phyloP scores from a whole-genome alignment of 2,797 vertebrate species.

The Pterois miles region DNA sequence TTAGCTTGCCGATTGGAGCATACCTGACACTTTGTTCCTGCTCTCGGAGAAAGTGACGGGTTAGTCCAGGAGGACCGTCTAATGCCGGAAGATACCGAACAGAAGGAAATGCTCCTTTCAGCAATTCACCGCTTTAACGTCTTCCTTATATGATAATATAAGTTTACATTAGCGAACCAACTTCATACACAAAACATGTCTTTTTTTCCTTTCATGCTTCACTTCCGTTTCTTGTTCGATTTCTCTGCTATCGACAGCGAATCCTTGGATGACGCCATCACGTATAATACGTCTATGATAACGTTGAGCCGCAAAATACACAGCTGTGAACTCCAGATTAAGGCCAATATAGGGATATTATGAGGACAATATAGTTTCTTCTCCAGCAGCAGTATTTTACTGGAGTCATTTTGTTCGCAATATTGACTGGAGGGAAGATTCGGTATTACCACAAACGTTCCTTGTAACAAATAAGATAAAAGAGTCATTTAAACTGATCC shows the following conservation, averaged over 20 bases:
- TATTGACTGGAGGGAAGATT: too few species aligned
- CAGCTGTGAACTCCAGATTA: too few species aligned
- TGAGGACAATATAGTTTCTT: too few species aligned
- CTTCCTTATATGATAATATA: neutral
- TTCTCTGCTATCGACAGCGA: slow-evolving; percentile 31
- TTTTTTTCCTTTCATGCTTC: slow-evolving; percentile 13
- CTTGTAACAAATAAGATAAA: too few species aligned
- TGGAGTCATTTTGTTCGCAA: too few species aligned
- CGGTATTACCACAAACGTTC: too few species aligned
- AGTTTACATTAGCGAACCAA: slow-evolving; percentile 35
- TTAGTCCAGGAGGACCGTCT: slow-evolving; percentile 28
- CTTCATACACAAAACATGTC: slow-evolving; percentile 26
- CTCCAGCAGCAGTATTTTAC: too few species aligned
- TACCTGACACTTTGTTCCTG: slow-evolving; percentile 62
- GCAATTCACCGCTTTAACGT: neutral
- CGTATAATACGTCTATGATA: neutral
- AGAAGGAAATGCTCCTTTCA: neutral
- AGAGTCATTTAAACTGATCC: too few species aligned
- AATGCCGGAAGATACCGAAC: neutral
- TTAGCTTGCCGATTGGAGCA: neutral
- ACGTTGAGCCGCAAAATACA: too few species aligned
- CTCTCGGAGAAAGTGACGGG: slow-evolving; percentile 14
- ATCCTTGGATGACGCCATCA: slow-evolving; percentile 34
- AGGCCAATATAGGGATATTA: too few species aligned
- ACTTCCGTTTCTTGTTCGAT: slow-evolving; percentile 70